These are phyloP conservation scores for Choloepus hoffmanni DNA, from an alignment of 2,113 vertebrate species.

Conservation along the genomic window DNA sequence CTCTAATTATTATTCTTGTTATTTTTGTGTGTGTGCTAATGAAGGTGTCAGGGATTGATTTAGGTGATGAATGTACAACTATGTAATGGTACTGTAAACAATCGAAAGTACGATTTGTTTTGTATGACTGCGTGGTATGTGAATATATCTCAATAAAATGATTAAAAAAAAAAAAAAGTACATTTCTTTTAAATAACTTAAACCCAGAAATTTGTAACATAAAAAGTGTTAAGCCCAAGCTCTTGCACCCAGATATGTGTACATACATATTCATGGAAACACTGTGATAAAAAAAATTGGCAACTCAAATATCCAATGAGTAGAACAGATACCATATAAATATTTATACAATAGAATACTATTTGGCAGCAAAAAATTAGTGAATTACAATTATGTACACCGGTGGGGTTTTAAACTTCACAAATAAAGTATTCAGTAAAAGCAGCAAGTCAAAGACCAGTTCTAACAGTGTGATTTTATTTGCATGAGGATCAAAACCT, in stretches of 20 bases:
- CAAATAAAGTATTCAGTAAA: neutral
- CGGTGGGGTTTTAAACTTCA: neutral
- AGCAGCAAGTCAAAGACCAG: neutral
- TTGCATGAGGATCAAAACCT: neutral
- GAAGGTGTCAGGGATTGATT: no score
- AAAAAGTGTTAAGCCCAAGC: neutral
- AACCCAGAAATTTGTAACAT: neutral
- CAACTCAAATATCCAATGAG: neutral
- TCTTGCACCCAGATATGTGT: neutral
- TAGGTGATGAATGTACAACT: no score
- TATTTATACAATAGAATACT: neutral
- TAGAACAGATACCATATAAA: neutral
- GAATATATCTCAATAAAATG: no score
- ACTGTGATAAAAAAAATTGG: neutral
- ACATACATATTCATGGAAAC: neutral
- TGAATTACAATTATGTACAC: neutral
- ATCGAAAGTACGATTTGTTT: no score
- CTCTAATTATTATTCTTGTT: no score
- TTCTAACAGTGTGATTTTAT: neutral
- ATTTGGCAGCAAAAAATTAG: neutral
- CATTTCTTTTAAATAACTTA: conserved; percentile 2
- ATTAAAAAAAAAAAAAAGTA: neutral
- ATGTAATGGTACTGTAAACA: no score
- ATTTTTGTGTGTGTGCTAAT: no score
- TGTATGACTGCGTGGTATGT: no score